Percentiles rank a stretch among this genome's conserved stretches.
Conservation (phyloP, 64 coral and sea anemone genomes). For the Pachyseris speciosa region DNA sequence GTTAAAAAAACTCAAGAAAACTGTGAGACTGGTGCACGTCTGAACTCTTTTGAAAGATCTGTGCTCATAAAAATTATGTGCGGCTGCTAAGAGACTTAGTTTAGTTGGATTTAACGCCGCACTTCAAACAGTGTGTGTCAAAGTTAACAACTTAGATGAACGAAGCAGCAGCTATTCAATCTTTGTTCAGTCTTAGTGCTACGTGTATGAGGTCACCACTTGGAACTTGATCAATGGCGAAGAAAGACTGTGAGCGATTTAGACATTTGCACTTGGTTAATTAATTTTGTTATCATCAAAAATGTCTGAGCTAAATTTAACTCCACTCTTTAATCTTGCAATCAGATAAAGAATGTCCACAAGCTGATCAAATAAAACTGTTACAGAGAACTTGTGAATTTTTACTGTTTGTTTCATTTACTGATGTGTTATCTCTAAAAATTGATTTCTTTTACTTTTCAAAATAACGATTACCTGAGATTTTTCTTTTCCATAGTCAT, state of each 20-base stretch:
- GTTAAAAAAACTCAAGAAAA: neutral
- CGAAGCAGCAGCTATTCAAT: too few relatives aligned
- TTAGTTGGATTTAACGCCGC: neutral
- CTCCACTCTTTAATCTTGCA: neutral
- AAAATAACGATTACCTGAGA: neutral
- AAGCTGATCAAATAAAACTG: neutral
- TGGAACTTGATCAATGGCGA: neutral
- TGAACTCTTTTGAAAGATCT: constrained; percentile 15
- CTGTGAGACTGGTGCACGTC: neutral
- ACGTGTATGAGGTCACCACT: neutral
- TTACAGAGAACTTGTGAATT: neutral
- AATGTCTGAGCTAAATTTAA: neutral
- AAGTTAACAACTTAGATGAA: too few relatives aligned
- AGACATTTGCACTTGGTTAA: neutral
- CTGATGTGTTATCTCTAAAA: neutral
- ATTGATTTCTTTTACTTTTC: neutral
- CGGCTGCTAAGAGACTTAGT: neutral
- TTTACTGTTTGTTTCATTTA: neutral
- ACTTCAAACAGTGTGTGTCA: neutral
- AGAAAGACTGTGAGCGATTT: neutral
- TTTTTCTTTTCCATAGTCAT: neutral
- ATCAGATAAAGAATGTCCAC: neutral
- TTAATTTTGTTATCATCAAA: neutral
- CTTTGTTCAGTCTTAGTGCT: too few relatives aligned
- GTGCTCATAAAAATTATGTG: neutral